phyloP scores from a whole-genome alignment of 2,888 invertebrate species.

The Trissoscelio sp. region DNA sequence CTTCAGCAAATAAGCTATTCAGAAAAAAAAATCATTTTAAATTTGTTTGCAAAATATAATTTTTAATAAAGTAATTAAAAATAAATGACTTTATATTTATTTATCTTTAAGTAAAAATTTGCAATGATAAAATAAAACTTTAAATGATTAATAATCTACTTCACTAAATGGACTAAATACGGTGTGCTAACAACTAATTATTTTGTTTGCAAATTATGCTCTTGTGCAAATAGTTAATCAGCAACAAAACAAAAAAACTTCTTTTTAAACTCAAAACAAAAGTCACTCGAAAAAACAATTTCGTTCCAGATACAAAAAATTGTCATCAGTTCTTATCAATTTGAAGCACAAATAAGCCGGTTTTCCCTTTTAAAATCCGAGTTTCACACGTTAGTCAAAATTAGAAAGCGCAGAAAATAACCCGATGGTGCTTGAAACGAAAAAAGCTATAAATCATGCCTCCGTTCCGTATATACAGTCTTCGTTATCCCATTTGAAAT shows the following conservation, averaged over 20 bases:
- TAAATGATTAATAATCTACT: conserved; percentile 19
- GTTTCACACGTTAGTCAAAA: conserved; percentile 19
- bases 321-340: conserved; percentile 38
- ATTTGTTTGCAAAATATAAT: no score
- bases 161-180: conserved; percentile 13
- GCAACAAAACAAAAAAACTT: not conserved
- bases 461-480: conserved; percentile 24
- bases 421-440: not conserved
- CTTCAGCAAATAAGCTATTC: no score
- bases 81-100: not conserved
- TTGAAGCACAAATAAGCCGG: conserved; percentile 18
- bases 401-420: not conserved
- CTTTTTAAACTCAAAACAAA: conserved; percentile 9
- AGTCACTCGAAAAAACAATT: conserved; percentile 38
- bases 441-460: conserved; percentile 32
- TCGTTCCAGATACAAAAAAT: conserved; percentile 48
- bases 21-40: no score
- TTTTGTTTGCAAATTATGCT: conserved; percentile 9
- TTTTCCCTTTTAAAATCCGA: not conserved
- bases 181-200: conserved; percentile 20
- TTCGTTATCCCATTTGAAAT: conserved; percentile 4
- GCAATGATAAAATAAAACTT: not conserved
- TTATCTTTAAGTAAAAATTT: not conserved
- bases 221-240: conserved; percentile 37
- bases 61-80: no score